phyloP scores from a whole-genome alignment of 2,113 vertebrate genomes.

The Agelaius tricolor region DNA sequence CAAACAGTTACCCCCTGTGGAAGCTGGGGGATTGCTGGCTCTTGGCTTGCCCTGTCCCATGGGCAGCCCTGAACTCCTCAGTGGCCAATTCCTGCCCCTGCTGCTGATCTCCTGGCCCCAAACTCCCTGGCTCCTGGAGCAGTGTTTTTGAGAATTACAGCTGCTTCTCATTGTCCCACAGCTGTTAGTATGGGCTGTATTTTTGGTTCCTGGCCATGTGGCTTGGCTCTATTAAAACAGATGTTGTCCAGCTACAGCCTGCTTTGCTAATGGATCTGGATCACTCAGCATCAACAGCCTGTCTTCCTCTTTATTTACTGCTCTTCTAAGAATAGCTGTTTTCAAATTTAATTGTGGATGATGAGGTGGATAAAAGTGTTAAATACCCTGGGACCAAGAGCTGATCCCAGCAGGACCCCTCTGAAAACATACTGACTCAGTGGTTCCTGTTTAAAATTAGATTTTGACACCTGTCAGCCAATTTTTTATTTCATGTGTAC shows the following conservation, averaged over 20 bases:
- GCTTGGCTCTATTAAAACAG: constrained; percentile 5
- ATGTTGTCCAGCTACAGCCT: constrained; percentile 36
- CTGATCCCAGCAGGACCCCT: constrained; percentile 15
- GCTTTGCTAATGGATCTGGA: neutral
- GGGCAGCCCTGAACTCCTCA: neutral
- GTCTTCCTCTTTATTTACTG: constrained; percentile 44
- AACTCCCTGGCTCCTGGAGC: neutral
- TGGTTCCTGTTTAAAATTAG: constrained; percentile 39
- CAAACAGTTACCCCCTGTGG: neutral
- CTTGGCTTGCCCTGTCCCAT: neutral
- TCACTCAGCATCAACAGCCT: neutral
- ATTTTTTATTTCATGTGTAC: neutral
- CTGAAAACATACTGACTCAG: constrained; percentile 23
- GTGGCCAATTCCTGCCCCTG: neutral
- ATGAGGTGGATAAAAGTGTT: constrained; percentile 31
- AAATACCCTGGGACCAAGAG: constrained; percentile 8
- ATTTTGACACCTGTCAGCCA: constrained; percentile 55
- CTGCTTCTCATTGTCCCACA: neutral
- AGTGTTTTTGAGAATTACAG: neutral
- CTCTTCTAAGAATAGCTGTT: constrained; percentile 40
- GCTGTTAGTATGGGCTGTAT: neutral
- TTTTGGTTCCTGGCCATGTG: constrained; percentile 28
- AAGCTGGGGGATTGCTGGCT: neutral
- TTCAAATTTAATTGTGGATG: constrained; percentile 25
- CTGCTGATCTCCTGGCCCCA: neutral